Percentiles rank a stretch among this genome's conserved stretches.
phyloP scores from a whole-genome alignment of 2,113 vertebrate genomes.

The Saimiri boliviensis region DNA sequence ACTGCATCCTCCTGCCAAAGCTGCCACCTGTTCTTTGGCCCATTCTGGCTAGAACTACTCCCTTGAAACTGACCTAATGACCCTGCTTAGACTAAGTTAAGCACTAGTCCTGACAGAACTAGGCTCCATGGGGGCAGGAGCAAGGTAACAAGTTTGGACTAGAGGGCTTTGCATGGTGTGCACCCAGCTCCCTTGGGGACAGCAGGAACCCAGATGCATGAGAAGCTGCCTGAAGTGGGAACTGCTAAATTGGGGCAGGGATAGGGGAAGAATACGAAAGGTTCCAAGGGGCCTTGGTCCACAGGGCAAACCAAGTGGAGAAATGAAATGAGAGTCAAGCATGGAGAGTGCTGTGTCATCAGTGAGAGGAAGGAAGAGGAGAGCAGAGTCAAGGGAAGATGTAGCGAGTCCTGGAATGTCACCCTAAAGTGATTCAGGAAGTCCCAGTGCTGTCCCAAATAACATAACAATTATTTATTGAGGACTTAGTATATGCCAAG shows the following conservation, averaged over 20 bases:
- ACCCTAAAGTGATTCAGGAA: neutral
- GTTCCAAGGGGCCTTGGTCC: neutral
- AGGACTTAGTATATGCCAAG: neutral
- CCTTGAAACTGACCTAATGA: slow-evolving; percentile 61
- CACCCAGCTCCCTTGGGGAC: neutral
- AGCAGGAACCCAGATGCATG: neutral
- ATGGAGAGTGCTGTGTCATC: neutral
- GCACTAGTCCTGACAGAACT: slow-evolving; percentile 19
- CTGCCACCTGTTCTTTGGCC: slow-evolving; percentile 57
- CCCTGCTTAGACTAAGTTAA: slow-evolving; percentile 45
- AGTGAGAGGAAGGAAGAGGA: neutral
- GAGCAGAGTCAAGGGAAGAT: slow-evolving; percentile 15
- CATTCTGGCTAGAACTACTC: slow-evolving; percentile 43
- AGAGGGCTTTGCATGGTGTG: neutral
- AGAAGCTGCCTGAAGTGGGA: neutral
- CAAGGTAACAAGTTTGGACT: slow-evolving; percentile 52
- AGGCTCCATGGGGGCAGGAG: neutral
- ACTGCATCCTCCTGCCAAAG: slow-evolving; percentile 24
- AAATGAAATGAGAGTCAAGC: slow-evolving; percentile 8
- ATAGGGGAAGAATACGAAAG: neutral
- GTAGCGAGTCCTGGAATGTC: neutral
- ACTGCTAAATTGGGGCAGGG: neutral
- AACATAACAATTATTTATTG: neutral
- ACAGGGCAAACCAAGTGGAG: neutral
- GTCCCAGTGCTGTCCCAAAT: neutral